A percentile compares a stretch with the other conserved stretches of the same genome.
Conservation (phyloP, 1,140 invertebrate genomes). For the Doryteuthis pealeii region DNA sequence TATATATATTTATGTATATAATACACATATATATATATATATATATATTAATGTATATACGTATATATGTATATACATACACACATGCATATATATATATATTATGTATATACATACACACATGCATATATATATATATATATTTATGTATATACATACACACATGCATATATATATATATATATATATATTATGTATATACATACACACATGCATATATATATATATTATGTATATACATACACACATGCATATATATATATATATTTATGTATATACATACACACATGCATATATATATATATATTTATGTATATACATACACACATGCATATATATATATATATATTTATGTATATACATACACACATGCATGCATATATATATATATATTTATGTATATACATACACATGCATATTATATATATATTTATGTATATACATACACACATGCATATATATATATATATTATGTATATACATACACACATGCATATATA, state of each 20-base stretch:
- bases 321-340: not conserved
- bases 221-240: no score
- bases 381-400: not conserved
- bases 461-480: not conserved
- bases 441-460: not conserved
- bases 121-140: conserved; percentile 5
- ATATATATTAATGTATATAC: not conserved
- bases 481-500: not conserved
- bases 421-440: not conserved
- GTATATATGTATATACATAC: not conserved
- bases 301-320: not conserved
- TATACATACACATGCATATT: not conserved
- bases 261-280: not conserved
- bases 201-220: no score
- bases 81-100: not conserved
- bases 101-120: no score
- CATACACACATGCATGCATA: not conserved
- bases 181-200: not conserved
- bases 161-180: not conserved
- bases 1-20: no score
- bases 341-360: conserved; percentile 2
- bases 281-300: not conserved
- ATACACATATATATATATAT: no score
- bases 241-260: not conserved
- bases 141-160: not conserved